Evolutionary conservation across 2,888 invertebrate genomes (phyloP).

Genomic region (Caenorhabditis sp.): DNA sequence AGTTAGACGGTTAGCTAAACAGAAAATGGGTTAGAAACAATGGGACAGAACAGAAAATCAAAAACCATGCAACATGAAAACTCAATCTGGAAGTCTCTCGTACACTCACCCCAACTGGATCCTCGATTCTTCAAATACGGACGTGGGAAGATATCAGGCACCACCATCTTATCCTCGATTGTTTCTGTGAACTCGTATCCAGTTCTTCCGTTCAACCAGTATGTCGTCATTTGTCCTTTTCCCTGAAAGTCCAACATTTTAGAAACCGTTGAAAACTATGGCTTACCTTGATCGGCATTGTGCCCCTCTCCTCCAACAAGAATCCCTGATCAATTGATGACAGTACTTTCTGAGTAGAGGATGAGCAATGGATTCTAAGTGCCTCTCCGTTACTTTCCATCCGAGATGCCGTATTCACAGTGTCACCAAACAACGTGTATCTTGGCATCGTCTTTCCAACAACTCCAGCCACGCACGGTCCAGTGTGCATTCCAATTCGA

Average conservation of each 20-base stretch:
- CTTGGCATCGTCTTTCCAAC: constrained; percentile 84
- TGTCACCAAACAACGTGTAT: constrained; percentile 84
- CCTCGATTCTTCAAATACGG: constrained; percentile 53
- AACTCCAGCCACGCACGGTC: constrained; percentile 84
- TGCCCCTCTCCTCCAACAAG: constrained; percentile 80
- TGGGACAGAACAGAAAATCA: not conserved
- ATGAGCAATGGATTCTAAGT: constrained; percentile 81
- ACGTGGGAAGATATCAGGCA: constrained; percentile 78
- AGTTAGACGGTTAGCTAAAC: constrained; percentile 28
- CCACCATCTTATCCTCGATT: constrained; percentile 64
- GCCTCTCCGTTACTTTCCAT: constrained; percentile 89
- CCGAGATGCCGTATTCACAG: constrained; percentile 84
- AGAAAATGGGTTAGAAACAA: constrained; percentile 18
- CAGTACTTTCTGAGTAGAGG: constrained; percentile 74
- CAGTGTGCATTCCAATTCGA: constrained; percentile 83
- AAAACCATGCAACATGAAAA: not conserved
- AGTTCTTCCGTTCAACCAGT: constrained; percentile 78
- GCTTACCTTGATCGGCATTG: constrained; percentile 78
- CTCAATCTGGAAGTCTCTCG: not conserved
- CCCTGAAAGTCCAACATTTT: constrained; percentile 71
- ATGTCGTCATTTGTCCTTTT: constrained; percentile 83
- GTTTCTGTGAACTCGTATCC: constrained; percentile 75
- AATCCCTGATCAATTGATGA: constrained; percentile 74
- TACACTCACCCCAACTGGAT: constrained; percentile 65
- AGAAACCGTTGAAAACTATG: too few relatives aligned